phyloP scores from a whole-genome alignment of 2,888 invertebrate species.

The Cepaea hortensis region DNA sequence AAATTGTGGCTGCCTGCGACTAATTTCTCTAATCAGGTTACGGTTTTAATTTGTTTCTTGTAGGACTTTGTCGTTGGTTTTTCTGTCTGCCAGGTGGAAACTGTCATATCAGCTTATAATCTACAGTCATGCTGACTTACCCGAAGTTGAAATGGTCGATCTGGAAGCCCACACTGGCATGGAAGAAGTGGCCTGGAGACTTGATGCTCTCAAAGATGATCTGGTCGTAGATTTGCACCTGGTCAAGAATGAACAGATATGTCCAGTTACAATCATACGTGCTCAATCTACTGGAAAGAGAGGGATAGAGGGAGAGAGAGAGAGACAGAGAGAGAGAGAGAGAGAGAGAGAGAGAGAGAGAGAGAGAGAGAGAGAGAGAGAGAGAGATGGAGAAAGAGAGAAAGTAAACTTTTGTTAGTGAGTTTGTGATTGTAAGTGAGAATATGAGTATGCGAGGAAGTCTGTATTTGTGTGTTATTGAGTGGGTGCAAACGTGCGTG shows the following conservation, averaged over 20 bases:
- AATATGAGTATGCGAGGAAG: no score
- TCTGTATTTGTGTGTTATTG: no score
- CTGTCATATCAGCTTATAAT: no score
- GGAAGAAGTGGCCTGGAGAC: slow-evolving; percentile 75
- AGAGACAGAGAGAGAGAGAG: slow-evolving; percentile 8
- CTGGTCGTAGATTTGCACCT: slow-evolving; percentile 76
- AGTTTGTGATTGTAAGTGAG: no score
- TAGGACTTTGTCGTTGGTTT: no score
- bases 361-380: not conserved
- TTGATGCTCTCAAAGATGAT: slow-evolving; percentile 76
- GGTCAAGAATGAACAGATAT: not conserved
- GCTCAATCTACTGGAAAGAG: not conserved
- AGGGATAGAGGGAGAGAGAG: not conserved
- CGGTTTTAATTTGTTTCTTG: no score
- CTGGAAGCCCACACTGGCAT: slow-evolving; percentile 73
- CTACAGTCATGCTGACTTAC: slow-evolving; percentile 56
- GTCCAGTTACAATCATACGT: no score
- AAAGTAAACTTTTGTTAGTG: not conserved
- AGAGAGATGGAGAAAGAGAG: not conserved
- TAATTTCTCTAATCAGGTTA: no score
- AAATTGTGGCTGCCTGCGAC: no score
- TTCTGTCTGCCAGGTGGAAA: no score
- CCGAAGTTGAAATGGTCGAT: slow-evolving; percentile 72
- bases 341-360: not conserved
- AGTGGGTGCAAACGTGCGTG: no score